Evolutionary conservation across 2,113 vertebrate genomes (phyloP), one percentile per base, ranked within the genome.

Genomic region (Takifugu bimaculatus): DNA sequence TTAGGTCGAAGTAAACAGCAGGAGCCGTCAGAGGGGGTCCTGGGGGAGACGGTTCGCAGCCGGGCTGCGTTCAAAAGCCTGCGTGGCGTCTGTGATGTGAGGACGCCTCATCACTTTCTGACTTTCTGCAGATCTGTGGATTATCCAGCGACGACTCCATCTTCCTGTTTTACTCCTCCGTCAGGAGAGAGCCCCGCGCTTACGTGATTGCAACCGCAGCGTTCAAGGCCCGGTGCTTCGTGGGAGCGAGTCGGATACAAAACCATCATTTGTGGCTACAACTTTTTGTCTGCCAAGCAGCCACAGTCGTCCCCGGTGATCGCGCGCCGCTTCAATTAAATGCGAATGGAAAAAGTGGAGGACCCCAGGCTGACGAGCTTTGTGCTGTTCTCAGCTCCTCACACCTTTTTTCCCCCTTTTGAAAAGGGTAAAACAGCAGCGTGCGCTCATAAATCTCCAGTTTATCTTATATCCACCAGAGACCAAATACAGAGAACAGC

Each of bases 301-400:
- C 68, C 47, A 4, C 60, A 57, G 4, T 58, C 54, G 6, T 48
- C 42, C 68, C 74, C 50, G 1, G 61, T 74, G 72, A 58, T 50
- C 76, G 54, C 27, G 12, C 65, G 65, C 13, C 54, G 72, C 67
- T 68, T 78, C 53, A 74, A 72, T 80, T 78, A 81, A 81, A 78
- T 64, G 55, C 51, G 63, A 44, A 28, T 50, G 58, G 60, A 58
- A 52, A 54, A 45, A 57, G 58, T 74, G 49, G 50, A 64, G 62
- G 50, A 32, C 29, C 54, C 57, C 68, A 54, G 60, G 53, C 13
- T 54, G 5, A 12, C 57, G 1, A 35, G 47, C 35, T 54, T 26
- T 57, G 51, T 35, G 48, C 65, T 25, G 44, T 53, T 77, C 69
- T 58, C 61, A 68, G 70, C 56, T 52, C 54, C 51, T 2, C 51